phyloP scores from a whole-genome alignment of 2,888 invertebrate genomes.

The Resseliella maxima region DNA sequence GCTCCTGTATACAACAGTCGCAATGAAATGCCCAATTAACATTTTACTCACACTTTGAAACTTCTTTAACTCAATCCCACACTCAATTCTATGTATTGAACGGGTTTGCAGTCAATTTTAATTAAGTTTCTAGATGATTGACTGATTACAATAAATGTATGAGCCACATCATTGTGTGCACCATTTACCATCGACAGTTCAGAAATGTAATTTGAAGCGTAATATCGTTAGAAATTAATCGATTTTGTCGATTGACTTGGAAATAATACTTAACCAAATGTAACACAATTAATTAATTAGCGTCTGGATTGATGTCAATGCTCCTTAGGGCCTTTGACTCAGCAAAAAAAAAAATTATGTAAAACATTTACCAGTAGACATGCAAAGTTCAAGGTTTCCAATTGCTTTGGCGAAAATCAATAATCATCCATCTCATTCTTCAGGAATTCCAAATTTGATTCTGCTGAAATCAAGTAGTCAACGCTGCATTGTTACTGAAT shows the following conservation, averaged over 20 bases:
- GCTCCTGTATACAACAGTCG: not conserved
- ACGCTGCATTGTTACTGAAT: too few relatives aligned
- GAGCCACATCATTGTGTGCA: not conserved
- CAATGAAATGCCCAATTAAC: slow-evolving; percentile 17
- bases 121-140: slow-evolving; percentile 52
- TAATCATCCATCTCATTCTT: not conserved
- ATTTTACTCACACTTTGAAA: not conserved
- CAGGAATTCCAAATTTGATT: too few relatives aligned
- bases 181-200: not conserved
- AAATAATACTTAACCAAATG: slow-evolving; percentile 17
- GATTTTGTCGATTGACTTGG: not conserved
- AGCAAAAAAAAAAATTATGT: not conserved
- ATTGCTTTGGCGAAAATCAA: not conserved
- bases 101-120: not conserved
- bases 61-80: not conserved
- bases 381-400: slow-evolving; percentile 39
- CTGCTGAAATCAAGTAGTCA: too few relatives aligned
- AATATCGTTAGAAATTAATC: not conserved
- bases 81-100: not conserved
- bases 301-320: slow-evolving; percentile 16
- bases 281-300: slow-evolving; percentile 51
- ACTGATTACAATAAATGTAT: slow-evolving; percentile 23
- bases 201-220: not conserved
- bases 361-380: not conserved
- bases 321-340: not conserved